Percentiles rank a stretch among this genome's conserved stretches.
Conservation (phyloP, 2,113 vertebrate species). For the Dolichotis patagonum region DNA sequence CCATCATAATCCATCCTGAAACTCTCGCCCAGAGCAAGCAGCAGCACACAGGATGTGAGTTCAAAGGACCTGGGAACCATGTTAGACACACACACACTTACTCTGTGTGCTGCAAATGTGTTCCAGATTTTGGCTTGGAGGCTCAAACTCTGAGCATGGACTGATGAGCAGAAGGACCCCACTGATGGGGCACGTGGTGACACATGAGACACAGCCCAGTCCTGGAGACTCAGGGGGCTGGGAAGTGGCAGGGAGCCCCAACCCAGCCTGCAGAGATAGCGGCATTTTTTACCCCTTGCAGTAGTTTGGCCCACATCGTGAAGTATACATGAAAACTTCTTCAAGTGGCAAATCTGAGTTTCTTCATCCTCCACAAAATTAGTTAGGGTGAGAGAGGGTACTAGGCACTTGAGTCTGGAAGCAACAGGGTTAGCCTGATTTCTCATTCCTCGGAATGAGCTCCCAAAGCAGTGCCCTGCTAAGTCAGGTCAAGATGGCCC, state of each 20-base stretch:
- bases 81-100: neutral
- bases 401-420: neutral
- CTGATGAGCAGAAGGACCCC: neutral
- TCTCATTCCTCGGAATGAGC: too few species aligned
- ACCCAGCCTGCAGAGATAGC: neutral
- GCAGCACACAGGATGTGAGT: neutral
- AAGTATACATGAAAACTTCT: neutral
- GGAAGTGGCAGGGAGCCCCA: neutral
- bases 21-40: neutral
- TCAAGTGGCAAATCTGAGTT: neutral
- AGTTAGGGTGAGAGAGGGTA: neutral
- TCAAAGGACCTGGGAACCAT: neutral
- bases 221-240: fast-evolving
- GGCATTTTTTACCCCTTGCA: neutral
- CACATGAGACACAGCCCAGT: neutral
- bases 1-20: neutral
- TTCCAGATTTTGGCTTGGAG: neutral
- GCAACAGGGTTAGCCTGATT: neutral
- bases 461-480: neutral
- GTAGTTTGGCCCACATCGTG: neutral
- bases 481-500: neutral
- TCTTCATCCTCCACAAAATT: neutral
- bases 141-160: neutral
- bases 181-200: neutral
- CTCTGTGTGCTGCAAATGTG: neutral